Percentiles rank a stretch among this genome's conserved stretches.
These are phyloP conservation scores for Mionectes macconnelli DNA, from an alignment of 2,113 vertebrate genomes.

Conservation along the genomic window DNA sequence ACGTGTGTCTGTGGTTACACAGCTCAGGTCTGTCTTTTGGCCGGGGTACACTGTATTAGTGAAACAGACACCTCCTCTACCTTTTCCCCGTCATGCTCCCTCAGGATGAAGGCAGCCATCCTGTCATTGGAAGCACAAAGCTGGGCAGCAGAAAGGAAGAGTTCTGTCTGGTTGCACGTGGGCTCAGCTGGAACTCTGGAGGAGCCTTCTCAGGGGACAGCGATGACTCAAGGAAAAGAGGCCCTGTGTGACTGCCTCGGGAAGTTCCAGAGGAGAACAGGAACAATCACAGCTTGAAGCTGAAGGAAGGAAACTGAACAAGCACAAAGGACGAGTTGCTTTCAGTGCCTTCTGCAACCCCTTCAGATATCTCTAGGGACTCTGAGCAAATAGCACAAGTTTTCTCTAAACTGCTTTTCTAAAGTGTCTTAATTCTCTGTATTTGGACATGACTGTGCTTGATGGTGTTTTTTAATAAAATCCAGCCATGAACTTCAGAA, in stretches of 20 bases:
- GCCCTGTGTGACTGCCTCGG: not conserved
- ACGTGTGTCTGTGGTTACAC: rapidly evolving
- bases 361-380: not conserved
- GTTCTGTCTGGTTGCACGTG: not conserved
- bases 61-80: not conserved
- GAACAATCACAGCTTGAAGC: not conserved
- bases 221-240: rapidly evolving
- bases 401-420: not conserved
- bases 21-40: not conserved
- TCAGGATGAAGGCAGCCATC: not conserved
- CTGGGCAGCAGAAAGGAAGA: not conserved
- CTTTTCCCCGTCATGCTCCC: rapidly evolving
- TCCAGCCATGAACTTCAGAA: not conserved
- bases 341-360: not conserved
- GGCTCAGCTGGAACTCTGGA: not conserved
- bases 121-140: rapidly evolving
- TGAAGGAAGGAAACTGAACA: not conserved
- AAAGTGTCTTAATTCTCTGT: not conserved
- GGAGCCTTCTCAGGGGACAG: not conserved
- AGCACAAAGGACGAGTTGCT: not conserved
- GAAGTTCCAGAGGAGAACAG: not conserved
- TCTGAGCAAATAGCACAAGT: not conserved
- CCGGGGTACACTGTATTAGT: not conserved
- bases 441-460: not conserved
- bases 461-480: not conserved